Base-by-base conservation (phyloP, 2,888 invertebrate species). In the Xestia xanthographa region DNA sequence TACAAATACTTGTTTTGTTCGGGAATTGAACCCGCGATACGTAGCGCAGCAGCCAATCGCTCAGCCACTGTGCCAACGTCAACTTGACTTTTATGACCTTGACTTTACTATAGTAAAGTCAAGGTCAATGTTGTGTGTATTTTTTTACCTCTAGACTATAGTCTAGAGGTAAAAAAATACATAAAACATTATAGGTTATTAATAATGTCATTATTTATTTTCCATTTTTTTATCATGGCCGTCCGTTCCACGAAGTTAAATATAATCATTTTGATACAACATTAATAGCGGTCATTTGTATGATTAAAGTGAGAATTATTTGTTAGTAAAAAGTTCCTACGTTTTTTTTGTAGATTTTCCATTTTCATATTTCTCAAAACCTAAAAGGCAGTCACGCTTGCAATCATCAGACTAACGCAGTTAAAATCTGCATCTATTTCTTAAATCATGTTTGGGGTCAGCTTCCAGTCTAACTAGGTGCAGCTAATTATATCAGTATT, bases 181-280 rank as follows among this genome's bases (percentile, higher is more conserved):
- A 14, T 29, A 50, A 14, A 26, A 17, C 29, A 58, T 11, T 26
- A 5, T 12, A 29, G 26, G 26, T 53, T n/a, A 26, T 76, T 60
- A 2, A 38, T 58, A 5, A 38, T 11, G 14, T n/a, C 43, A 8
- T 8, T 50, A 26, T 43, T 29, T 22, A 1, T 20, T 26, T 58
- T 26, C 4, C 3, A 29, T 74, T 43, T 20, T 43, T 17, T 22
- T 53, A 45, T 38, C 2, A 17, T 12, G 11, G 2, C n/a, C 29
- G 12, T 71, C 50, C 17, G n/a, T n/a, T 26, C 3, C 3, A 60
- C 6, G 3, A 41, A 22, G 38, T 22, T n/a, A 60, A 71, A 0
- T 62, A n/a, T 63, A 43, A 63, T 72, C 20, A 62, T 50, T 71
- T 41, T n/a, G 20, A 72, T 62, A 29, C 29, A 17, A 0, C 22